Base-by-base conservation (phyloP, 2,113 vertebrate genomes). In the Platanista minor region DNA sequence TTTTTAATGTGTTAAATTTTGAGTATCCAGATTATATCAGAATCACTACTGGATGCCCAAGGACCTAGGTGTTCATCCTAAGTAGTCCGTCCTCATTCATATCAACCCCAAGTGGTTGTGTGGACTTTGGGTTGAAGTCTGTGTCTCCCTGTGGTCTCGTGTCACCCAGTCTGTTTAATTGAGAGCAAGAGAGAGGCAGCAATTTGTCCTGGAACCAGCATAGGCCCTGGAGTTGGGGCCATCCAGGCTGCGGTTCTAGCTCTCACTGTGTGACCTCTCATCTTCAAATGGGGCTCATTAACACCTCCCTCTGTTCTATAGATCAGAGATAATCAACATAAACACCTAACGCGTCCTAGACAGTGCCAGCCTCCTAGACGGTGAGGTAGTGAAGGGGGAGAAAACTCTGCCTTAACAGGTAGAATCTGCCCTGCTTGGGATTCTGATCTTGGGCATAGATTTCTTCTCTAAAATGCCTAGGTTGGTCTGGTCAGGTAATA, bases 401-500 rank as follows among this genome's bases (percentile, higher is more conserved):
- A 33, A 39, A 36, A 43, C 29, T 4, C n/a, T 43, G 31, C 54
- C 18, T 33, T 17, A 21, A 17, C 25, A 29, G 27, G 49, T 4
- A 15, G 21, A 43, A 29, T 52, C 66, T 31, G 21, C 33, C 17
- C 71, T 61, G 8, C 18, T 52, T 29, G 82, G 67, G 21, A 52
- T 91, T 91, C n/a, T 93, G 52, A 54, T 20, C 25, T 18, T 39
- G 8, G 11, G 20, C 20, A 36, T 93, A 11, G 0, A 1, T 82
- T 69, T 93, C 41, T 7, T 90, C 77, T 33, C 13, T 59, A 77
- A 69, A 93, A 71, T 97, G 52, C 62, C 41, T 41, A 23, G 1
- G 27, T 71, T 87, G 57, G 29, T 81, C 66, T 83, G 25, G 52
- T 75, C 87, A 94, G 62, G 36, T 94, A 71, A 57, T 85, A 66